These are phyloP conservation scores for Collichthys lucidus DNA, from an alignment of 2,113 vertebrate genomes.

Conservation along the genomic window DNA sequence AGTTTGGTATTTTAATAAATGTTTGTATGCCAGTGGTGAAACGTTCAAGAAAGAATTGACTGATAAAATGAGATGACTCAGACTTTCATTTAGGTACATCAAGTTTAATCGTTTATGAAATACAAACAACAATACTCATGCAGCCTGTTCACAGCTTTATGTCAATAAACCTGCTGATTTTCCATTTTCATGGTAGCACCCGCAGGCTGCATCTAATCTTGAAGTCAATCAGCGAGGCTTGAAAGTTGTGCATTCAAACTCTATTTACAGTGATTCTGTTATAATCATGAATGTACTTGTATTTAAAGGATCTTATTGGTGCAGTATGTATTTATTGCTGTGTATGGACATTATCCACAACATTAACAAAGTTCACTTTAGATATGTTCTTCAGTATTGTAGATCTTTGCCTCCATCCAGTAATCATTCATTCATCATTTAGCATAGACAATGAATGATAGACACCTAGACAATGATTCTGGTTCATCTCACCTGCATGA, in stretches of 20 bases:
- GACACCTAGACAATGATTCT: neutral
- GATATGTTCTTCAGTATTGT: neutral
- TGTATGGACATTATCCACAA: neutral
- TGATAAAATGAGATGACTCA: slow-evolving; percentile 5
- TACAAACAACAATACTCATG: slow-evolving; percentile 8
- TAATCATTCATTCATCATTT: neutral
- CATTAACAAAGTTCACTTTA: neutral
- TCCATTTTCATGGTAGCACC: slow-evolving; percentile 2
- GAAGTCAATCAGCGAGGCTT: slow-evolving; percentile 19
- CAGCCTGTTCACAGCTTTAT: slow-evolving; percentile 20
- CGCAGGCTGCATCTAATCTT: neutral
- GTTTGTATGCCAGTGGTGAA: neutral
- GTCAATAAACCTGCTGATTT: slow-evolving; percentile 26
- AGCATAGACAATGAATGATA: no score
- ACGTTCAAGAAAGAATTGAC: neutral
- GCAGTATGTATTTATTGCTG: neutral
- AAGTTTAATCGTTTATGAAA: slow-evolving; percentile 10
- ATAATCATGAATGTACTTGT: neutral
- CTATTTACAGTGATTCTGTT: slow-evolving; percentile 6
- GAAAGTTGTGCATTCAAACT: slow-evolving; percentile 8
- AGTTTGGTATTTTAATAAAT: slow-evolving; percentile 1
- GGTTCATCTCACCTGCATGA: neutral
- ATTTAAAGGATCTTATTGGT: neutral
- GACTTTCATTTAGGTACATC: slow-evolving; percentile 6
- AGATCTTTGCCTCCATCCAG: neutral